phyloP scores from a whole-genome alignment of 2,888 invertebrate species.

The Anoncus sp. region DNA sequence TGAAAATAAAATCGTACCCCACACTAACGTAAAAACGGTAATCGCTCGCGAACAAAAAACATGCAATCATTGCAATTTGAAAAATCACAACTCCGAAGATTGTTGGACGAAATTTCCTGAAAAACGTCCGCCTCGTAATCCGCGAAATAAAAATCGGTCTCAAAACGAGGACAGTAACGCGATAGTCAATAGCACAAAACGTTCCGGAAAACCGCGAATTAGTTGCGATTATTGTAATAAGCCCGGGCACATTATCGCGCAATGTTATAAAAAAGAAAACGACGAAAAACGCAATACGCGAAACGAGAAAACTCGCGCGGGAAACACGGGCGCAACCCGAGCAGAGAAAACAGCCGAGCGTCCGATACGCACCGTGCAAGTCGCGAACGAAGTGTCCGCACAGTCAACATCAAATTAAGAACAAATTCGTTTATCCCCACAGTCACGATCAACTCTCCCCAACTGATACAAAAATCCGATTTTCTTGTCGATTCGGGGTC shows the following conservation, averaged over 20 bases:
- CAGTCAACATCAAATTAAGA: slow-evolving; percentile 17
- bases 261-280: slow-evolving; percentile 13
- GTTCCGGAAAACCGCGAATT: not conserved
- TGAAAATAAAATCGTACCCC: not conserved
- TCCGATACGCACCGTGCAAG: slow-evolving; percentile 7
- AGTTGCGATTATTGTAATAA: not conserved
- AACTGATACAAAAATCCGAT: not conserved
- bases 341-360: not conserved
- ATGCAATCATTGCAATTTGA: slow-evolving; percentile 11
- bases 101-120: slow-evolving; percentile 21
- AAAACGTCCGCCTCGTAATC: not conserved
- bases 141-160: no score
- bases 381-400: not conserved
- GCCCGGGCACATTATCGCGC: not conserved
- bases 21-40: not conserved
- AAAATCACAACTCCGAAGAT: not conserved
- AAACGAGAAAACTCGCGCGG: slow-evolving; percentile 23
- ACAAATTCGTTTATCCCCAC: not conserved
- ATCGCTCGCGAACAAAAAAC: not conserved
- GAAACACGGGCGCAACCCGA: slow-evolving; percentile 7
- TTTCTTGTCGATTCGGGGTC: slow-evolving; percentile 32
- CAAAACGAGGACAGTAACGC: not conserved
- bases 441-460: slow-evolving; percentile 3
- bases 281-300: slow-evolving; percentile 14
- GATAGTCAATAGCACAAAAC: no score